phyloP scores from a whole-genome alignment of 2,888 invertebrate species.

The Diarsia brunnea region DNA sequence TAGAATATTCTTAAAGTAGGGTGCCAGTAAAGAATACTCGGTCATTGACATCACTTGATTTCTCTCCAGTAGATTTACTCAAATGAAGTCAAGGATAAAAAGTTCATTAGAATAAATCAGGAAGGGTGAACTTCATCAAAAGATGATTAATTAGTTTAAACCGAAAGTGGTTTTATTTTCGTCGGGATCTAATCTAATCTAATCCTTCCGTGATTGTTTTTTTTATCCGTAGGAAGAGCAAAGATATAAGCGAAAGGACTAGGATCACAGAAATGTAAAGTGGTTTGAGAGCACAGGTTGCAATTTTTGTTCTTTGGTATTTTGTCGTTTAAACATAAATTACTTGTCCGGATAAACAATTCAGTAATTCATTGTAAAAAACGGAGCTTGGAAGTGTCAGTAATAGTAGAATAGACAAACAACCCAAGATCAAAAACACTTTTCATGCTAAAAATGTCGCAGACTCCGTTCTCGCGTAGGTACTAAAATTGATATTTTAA shows the following conservation, averaged over 20 bases:
- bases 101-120: slow-evolving; percentile 29
- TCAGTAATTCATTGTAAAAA: neutral
- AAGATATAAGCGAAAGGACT: neutral
- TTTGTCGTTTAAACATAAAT: neutral
- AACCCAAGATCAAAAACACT: neutral
- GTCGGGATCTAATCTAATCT: neutral
- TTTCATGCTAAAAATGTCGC: neutral
- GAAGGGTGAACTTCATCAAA: slow-evolving; percentile 11
- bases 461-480: neutral
- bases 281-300: neutral
- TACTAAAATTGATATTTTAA: slow-evolving; percentile 29
- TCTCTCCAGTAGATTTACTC: slow-evolving; percentile 10
- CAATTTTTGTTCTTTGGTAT: too few relatives aligned
- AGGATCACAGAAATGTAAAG: slow-evolving; percentile 10
- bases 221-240: neutral
- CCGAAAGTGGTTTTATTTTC: slow-evolving; percentile 5
- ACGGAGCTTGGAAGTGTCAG: neutral
- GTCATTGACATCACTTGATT: slow-evolving; percentile 28
- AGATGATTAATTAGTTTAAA: slow-evolving; percentile 17
- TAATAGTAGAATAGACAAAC: neutral
- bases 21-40: neutral
- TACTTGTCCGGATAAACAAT: neutral
- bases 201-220: neutral
- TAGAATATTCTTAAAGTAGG: slow-evolving; percentile 16
- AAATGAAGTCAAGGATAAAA: slow-evolving; percentile 8